Evolutionary conservation across 2,888 invertebrate species (phyloP), one percentile per base, ranked within the genome.

Genomic region (Glyphotaelius pellucidus): DNA sequence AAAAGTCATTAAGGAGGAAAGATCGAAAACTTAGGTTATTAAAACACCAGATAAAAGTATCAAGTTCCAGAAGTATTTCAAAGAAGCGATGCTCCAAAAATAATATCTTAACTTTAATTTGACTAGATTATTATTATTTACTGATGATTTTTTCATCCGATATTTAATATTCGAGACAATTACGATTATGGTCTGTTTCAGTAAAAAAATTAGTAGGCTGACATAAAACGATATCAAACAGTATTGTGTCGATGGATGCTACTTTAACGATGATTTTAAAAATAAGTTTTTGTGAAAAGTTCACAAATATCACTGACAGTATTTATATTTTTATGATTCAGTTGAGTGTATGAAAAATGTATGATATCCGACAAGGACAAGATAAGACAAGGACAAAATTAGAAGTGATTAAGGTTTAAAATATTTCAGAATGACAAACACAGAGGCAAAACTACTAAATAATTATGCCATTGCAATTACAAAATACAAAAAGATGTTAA

Each of bases 1-100:
- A 42, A 86, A 47, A 86, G 38, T 47, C 86, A 86, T 86, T 86
- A 86, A 38, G 12, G n/a, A 42, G n/a, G 86, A 47, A 86, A n/a
- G 42, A n/a, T 42, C 42, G n/a, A 30, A 86, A 86, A 86, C n/a
- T 86, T n/a, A 47, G 42, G 42, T 67, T 89, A 89, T 89, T 89
- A 67, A 79, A 89, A 89, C 14, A 89, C 19, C 89, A 42, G 86
- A 86, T 86, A 42, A 30, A 86, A 86, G 86, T 86, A 83, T 86
- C n/a, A 30, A 47, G 38, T n/a, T 42, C 42, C 86, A n/a, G 30
- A 86, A 86, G n/a, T n/a, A 86, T 86, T 38, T 38, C 86, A 25
- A 42, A 38, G 47, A 86, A 47, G 86, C 42, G 47, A 86, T 86
- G 14, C 42, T 86, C 9, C 30, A 47, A 86, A 86, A n/a, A 86